Percentiles rank a stretch among this genome's conserved stretches.
Evolutionary conservation across 2,797 vertebrate genomes (phyloP).

Genomic region (Ceyx erithaca): DNA sequence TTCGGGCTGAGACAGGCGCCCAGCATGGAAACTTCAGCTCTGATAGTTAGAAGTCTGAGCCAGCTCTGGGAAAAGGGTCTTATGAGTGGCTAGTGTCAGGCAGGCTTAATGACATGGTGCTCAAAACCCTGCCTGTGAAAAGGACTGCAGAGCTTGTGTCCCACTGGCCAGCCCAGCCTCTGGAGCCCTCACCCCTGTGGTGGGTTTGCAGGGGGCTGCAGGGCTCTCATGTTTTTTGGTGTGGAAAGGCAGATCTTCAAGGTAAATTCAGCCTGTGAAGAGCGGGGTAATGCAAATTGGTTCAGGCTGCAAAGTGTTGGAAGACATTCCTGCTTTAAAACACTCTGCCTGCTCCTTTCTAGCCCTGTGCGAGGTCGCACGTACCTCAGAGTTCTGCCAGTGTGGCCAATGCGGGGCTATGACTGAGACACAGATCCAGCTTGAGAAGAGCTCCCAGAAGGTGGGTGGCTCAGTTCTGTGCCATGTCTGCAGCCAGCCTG

Average conservation of each 20-base stretch:
- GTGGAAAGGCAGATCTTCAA: not conserved
- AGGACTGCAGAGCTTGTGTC: not conserved
- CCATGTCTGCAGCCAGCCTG: not conserved
- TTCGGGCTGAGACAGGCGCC: conserved; percentile 1
- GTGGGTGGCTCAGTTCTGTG: not conserved
- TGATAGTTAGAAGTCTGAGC: not conserved
- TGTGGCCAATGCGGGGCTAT: not conserved
- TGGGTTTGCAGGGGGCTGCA: not conserved
- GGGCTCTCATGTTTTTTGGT: not conserved
- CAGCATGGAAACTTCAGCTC: conserved; percentile 26
- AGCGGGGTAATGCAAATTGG: not conserved
- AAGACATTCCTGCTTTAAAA: not conserved
- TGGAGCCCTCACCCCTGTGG: not conserved
- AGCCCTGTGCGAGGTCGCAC: rapidly evolving
- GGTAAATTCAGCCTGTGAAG: not conserved
- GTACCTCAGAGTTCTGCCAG: not conserved
- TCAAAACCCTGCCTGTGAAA: not conserved
- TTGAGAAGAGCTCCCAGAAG: not conserved
- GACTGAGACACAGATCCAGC: not conserved
- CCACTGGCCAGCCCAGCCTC: not conserved
- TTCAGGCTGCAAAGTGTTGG: not conserved
- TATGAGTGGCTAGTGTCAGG: not conserved
- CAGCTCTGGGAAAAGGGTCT: conserved; percentile 4
- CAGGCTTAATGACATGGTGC: not conserved
- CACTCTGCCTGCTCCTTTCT: not conserved